Conservation (phyloP, 2,797 vertebrate species). For the Pipistrellus nathusii region DNA sequence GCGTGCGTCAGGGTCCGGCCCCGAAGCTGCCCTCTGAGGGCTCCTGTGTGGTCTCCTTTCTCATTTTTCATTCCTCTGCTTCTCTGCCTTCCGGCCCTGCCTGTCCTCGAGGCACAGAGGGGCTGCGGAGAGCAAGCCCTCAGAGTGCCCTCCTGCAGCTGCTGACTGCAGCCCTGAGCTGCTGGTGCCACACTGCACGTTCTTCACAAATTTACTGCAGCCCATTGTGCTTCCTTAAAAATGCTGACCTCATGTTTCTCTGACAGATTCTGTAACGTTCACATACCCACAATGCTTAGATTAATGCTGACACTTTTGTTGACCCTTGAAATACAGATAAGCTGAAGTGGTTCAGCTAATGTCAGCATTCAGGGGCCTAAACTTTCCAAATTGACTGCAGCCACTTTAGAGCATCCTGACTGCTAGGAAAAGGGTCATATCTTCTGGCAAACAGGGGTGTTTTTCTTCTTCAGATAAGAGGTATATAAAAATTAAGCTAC, state of each 20-base stretch:
- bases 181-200: conserved; percentile 86
- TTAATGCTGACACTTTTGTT: conserved; percentile 82
- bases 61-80: not conserved
- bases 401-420: not conserved
- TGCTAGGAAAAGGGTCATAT: not conserved
- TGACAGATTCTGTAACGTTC: conserved; percentile 81
- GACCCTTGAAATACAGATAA: conserved; percentile 71
- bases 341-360: conserved; percentile 66
- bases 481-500: not conserved
- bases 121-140: not conserved
- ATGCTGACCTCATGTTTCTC: conserved; percentile 85
- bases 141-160: not conserved
- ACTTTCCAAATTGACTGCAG: conserved; percentile 35
- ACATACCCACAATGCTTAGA: conserved; percentile 70
- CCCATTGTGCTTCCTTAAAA: conserved; percentile 78
- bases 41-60: not conserved
- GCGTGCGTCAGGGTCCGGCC: not conserved
- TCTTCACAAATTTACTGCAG: conserved; percentile 81
- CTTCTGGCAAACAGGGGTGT: not conserved
- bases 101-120: not conserved
- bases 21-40: not conserved
- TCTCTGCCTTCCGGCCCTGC: not conserved
- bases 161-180: not conserved
- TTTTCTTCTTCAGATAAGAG: conserved; percentile 33
- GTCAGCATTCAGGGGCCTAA: conserved; percentile 56